Conservation (phyloP, 2,113 vertebrate species). For the Pituophis catenifer region DNA sequence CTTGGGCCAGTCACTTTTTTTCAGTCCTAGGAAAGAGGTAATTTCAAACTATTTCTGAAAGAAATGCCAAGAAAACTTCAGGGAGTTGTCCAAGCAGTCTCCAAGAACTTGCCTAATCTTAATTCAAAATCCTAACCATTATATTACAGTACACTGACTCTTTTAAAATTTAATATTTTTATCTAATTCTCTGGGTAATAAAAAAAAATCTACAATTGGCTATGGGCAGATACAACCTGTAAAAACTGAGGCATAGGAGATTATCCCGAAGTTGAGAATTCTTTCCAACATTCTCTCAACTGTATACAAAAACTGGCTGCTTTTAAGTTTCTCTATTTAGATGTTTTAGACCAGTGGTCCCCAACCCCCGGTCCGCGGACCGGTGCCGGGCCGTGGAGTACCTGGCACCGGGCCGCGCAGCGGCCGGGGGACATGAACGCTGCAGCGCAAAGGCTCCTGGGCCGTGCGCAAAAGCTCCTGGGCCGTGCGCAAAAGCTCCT, state of each 20-base stretch:
- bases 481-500: no score
- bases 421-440: no score
- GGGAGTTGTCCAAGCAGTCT: background rate
- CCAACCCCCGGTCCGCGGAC: no score
- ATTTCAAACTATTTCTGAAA: background rate
- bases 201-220: background rate
- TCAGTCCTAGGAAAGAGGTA: background rate
- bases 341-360: constrained; percentile 7
- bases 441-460: no score
- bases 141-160: background rate
- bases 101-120: background rate
- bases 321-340: background rate
- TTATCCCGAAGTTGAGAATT: background rate
- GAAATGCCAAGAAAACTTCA: background rate
- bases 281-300: background rate
- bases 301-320: background rate
- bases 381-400: no score
- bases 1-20: background rate
- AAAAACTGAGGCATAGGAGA: background rate
- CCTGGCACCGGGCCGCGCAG: no score
- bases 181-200: background rate
- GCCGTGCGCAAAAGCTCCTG: no score
- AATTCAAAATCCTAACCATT: background rate
- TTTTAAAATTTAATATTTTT: background rate
- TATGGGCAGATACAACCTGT: background rate